These are phyloP conservation scores for Tetranychus truncatus DNA, from an alignment of 2,888 invertebrate species.

Conservation along the genomic window DNA sequence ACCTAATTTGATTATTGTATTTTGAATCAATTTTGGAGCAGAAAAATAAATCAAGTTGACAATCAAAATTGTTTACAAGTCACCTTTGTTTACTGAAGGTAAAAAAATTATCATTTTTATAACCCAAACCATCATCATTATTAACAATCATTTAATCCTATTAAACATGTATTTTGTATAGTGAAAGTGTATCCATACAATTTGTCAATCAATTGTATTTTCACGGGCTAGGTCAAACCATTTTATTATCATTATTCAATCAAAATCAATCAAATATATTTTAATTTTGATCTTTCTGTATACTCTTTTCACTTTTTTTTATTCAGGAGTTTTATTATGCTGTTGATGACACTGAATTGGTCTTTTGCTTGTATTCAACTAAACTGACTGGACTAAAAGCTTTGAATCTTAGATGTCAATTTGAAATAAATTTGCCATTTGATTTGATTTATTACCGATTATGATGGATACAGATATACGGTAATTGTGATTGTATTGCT, in stretches of 20 bases:
- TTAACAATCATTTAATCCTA: background rate
- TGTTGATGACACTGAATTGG: too few relatives aligned
- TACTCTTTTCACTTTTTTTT: too few relatives aligned
- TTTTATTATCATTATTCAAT: background rate
- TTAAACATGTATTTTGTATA: background rate
- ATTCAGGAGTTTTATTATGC: too few relatives aligned
- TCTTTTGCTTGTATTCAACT: too few relatives aligned
- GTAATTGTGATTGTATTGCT: too few relatives aligned
- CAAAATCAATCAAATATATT: background rate
- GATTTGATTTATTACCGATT: too few relatives aligned
- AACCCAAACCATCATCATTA: too few relatives aligned
- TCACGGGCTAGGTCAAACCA: background rate
- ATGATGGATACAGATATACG: too few relatives aligned
- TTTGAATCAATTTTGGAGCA: background rate
- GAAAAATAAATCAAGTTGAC: background rate
- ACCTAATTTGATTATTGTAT: background rate
- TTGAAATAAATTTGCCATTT: too few relatives aligned
- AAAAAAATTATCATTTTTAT: background rate
- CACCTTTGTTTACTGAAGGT: background rate
- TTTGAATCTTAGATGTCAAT: too few relatives aligned
- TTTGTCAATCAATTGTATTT: background rate
- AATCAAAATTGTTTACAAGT: background rate
- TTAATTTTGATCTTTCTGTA: background rate
- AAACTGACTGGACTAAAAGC: too few relatives aligned
- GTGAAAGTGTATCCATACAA: background rate